Base-by-base conservation (phyloP, 2,797 vertebrate genomes). In the Sebastes alutus region DNA sequence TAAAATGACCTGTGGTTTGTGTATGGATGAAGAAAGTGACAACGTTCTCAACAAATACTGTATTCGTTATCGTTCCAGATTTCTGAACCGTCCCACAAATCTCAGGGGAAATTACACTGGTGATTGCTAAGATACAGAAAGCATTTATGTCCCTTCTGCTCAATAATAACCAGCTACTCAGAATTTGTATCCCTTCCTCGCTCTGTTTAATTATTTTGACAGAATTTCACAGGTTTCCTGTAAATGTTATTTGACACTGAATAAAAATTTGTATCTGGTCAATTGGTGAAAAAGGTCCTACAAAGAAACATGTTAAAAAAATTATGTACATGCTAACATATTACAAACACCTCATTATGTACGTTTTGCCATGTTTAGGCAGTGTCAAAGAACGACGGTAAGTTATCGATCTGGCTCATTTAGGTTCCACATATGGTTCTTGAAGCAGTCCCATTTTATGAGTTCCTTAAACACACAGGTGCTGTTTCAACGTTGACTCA, bases 101-200 rank as follows among this genome's bases (percentile, higher is more conserved):
- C 86, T 89, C 90, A 89, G 86, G 86, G 65, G 75, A 77, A 76
- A 70, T 20, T 20, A 32, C 22, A 29, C 63, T 71, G 23, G 22
- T 12, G 25, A 72, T 12, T 33, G 12, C 61, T 75, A 3, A 67
- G 64, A 63, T 33, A 75, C 16, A 70, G 16, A 77, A 18, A 46
- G 3, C 14, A 72, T 61, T 22, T 55, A 52, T 75, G 25, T 30
- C n/a, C n/a, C 0, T 46, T 13, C 22, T 38, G 22, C 27, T 79
- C 49, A 52, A 9, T 27, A 66, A 77, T 33, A 46, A 56, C 29
- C 38, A 69, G 52, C 4, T 22, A 22, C 52, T 6, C 73, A 65
- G 9, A 33, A 56, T 33, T 54, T 65, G 27, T 64, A 9, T 63
- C 3, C 12, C 12, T 66, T 30, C 33, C 61, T 74, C 1, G 5